Evolutionary conservation across 2,113 vertebrate genomes (phyloP), one percentile per base, ranked within the genome.

Genomic region (Hemicordylus capensis): DNA sequence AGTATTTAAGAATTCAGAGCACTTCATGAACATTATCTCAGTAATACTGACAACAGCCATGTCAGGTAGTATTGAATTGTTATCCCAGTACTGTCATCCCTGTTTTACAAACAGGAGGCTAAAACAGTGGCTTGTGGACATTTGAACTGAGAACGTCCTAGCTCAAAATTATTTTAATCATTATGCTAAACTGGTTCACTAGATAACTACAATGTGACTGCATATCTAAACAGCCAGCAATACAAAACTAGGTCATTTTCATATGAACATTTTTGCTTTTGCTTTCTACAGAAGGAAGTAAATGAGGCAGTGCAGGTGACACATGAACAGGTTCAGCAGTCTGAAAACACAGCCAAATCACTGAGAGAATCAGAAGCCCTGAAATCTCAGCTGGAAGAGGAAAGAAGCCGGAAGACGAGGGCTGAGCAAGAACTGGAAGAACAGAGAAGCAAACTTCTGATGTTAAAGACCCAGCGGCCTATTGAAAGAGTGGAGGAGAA

Each of bases 401-500:
- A 99, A 92, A 96, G 90, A 67, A 94, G 90, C 34, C 97, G 96
- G 87, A 96, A 96, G 46, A 87, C 67, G 63, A 92, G 93, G 51
- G 83, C 94, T 28, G 96, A 99, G 89, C 85, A 72, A 0, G 90
- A 97, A 14, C 92, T 99, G 88, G 96, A 94, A 70, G 93, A 92
- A 28, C 97, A 96, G 75, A 97, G 96, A 91, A 95, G 86, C 7
- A 97, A 95, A 82, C 83, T 98, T 91, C 79, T 98, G 28, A 96
- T 96, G n/a, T 92, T 99, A 84, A 98, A 96, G 93, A 98, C 95
- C 76, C 97, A 98, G 86, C 96, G 93, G 93, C 98, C 98, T 1
- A 88, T 98, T 82, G 97, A 99, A 90, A 97, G 97, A 82, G 88
- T 98, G 81, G 97, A 99, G 95, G 99, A 99, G 93, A 98, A 96